Evolutionary conservation across 1,140 invertebrate species (phyloP).

Genomic region (Panagrolaimus sp.): DNA sequence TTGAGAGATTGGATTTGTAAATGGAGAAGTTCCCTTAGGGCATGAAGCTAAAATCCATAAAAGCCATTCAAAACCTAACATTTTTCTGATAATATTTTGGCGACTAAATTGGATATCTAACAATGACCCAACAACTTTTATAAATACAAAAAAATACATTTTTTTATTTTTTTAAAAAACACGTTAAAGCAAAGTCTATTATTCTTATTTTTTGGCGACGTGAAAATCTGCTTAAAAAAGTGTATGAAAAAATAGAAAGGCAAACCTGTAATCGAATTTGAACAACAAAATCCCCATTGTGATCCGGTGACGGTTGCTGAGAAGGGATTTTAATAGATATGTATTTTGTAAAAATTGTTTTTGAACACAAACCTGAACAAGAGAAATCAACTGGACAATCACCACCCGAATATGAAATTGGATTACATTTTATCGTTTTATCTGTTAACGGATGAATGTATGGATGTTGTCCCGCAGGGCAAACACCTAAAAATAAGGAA

Average conservation of each 20-base stretch:
- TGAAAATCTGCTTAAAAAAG: constrained; percentile 1
- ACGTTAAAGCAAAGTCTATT: background rate
- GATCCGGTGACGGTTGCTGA: constrained; percentile 15
- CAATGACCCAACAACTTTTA: constrained; percentile 9
- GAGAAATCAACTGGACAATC: constrained; percentile 24
- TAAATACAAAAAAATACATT: background rate
- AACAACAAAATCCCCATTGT: constrained; percentile 27
- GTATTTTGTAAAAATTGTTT: too few relatives aligned
- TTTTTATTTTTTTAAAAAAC: too few relatives aligned
- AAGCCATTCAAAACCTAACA: constrained; percentile 9
- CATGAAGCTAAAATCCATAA: constrained; percentile 23
- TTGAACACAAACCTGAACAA: too few relatives aligned
- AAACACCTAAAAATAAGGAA: constrained; percentile 18
- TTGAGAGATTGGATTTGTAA: constrained; percentile 12
- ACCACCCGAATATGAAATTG: constrained; percentile 17
- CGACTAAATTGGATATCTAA: background rate
- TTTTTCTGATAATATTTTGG: background rate
- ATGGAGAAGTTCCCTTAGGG: constrained; percentile 18
- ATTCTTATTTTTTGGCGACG: too few relatives aligned
- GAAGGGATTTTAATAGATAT: too few relatives aligned
- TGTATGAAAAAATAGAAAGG: background rate
- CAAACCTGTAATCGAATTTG: constrained; percentile 17
- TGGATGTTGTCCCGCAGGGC: constrained; percentile 22
- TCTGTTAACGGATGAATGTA: constrained; percentile 28
- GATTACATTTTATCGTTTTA: constrained; percentile 29